Percentiles rank a stretch among this genome's conserved stretches.
These are phyloP conservation scores for Cassiopea andromeda DNA, from an alignment of 30 jellyfish, hydroid and myxozoan species.

Conservation along the genomic window DNA sequence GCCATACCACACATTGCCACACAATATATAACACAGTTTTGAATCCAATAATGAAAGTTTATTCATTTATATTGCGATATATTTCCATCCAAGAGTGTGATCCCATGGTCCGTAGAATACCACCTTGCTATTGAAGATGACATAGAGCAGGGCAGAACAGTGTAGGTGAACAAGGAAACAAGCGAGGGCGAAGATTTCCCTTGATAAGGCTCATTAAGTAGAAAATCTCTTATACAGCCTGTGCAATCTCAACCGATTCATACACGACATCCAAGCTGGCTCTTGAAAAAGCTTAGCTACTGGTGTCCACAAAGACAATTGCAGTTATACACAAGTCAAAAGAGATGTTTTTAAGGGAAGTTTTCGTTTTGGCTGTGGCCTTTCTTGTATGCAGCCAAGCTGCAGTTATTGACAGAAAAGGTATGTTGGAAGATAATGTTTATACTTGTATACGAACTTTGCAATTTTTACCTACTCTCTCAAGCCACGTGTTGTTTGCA, in stretches of 20 bases:
- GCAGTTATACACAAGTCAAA: no score
- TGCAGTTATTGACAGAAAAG: neutral
- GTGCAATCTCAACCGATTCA: neutral
- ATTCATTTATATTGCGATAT: no score
- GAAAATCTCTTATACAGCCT: neutral
- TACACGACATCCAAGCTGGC: neutral
- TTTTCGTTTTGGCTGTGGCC: neutral
- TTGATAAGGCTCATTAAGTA: neutral
- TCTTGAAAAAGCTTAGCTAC: neutral
- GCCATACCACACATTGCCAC: no score
- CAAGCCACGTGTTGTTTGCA: no score
- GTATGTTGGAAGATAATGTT: neutral
- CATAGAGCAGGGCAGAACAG: neutral
- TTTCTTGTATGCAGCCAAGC: neutral
- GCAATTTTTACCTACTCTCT: no score
- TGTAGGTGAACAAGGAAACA: neutral
- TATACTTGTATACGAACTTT: no score
- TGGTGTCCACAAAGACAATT: no score
- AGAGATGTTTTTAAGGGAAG: neutral
- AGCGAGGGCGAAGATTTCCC: conserved; percentile 1
- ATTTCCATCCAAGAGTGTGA: neutral
- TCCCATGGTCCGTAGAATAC: neutral
- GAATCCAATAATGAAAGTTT: no score
- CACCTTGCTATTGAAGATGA: neutral
- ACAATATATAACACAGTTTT: no score